Evolutionary conservation across 2,797 vertebrate species (phyloP), one percentile per base, ranked within the genome.

Genomic region (Gouania willdenowi): DNA sequence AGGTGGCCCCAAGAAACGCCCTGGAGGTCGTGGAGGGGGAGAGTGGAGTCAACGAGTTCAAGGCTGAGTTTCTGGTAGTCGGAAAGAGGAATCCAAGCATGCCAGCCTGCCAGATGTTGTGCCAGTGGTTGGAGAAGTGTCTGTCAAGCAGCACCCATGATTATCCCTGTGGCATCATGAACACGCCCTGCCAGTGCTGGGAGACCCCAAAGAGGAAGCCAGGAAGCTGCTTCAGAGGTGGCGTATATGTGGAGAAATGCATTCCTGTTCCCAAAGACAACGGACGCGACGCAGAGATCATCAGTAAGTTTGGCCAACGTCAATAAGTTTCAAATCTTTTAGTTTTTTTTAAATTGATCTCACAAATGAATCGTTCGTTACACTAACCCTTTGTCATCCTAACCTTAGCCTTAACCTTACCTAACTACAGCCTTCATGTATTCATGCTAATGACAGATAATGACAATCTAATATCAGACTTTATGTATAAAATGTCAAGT

Each of bases 121-220:
- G 97, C 83, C 93, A 96, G 77, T 99, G 97, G 97, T 58, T 97
- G 62, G 93, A 97, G 0, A 87, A 91, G 4, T 99, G 95, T 57
- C 83, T 99, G 80, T 82, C 89, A 1, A 92, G 90, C 51, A 99
- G 95, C 77, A 97, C 91, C 82, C 93, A 94, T 30, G 89, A 90
- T 0, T 92, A 97, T 53, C 95, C 95, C 0, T 98, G 95, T 0
- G 97, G 97, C 67, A 98, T 98, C 84, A 99, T 99, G 97, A 94
- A 94, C 76, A 98, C 94, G 5, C 95, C 95, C 0, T 99, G 97
- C 50, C 88, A 93, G 64, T 99, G 95, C 79, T 87, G 93, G 66
- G 89, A 92, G 59, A 82, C 72, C 51, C 88, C 92, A 3, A 87
- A 88, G 26, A 93, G 90, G 84, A 94, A 91, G 81, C 88, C 87